Evolutionary conservation across 2,888 invertebrate genomes (phyloP).

Genomic region (Catocala fraxini): DNA sequence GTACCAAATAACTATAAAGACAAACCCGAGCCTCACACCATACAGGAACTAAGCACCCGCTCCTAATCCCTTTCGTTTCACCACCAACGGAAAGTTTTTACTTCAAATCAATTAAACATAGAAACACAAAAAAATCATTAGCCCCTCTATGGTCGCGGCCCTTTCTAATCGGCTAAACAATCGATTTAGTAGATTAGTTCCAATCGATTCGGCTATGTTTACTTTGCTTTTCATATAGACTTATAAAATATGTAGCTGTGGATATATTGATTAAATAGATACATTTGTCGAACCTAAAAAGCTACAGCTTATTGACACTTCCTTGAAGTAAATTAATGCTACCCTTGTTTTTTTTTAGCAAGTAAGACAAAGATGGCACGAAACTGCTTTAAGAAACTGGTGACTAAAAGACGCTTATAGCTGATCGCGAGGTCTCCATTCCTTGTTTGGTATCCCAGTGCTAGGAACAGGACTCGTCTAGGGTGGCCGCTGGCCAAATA

Average conservation of each 20-base stretch:
- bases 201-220: conserved; percentile 56
- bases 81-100: conserved; percentile 16
- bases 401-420: too few relatives aligned
- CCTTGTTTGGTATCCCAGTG: too few relatives aligned
- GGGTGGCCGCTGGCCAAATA: too few relatives aligned
- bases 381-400: too few relatives aligned
- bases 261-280: not conserved
- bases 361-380: too few relatives aligned
- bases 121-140: conserved; percentile 37
- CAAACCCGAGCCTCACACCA: conserved; percentile 3
- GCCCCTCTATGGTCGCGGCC: conserved; percentile 39
- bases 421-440: too few relatives aligned
- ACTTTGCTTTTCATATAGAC: conserved; percentile 39
- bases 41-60: not conserved
- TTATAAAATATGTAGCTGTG: conserved; percentile 9
- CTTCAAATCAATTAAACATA: conserved; percentile 45
- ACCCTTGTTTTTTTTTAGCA: too few relatives aligned
- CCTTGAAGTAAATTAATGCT: too few relatives aligned
- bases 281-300: not conserved
- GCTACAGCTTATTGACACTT: too few relatives aligned
- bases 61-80: conserved; percentile 12
- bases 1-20: conserved; percentile 3
- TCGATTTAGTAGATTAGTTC: conserved; percentile 64
- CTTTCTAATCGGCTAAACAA: conserved; percentile 53
- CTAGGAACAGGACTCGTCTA: too few relatives aligned